Conservation (phyloP, 1,140 invertebrate species). For the Streblospio benedicti region DNA sequence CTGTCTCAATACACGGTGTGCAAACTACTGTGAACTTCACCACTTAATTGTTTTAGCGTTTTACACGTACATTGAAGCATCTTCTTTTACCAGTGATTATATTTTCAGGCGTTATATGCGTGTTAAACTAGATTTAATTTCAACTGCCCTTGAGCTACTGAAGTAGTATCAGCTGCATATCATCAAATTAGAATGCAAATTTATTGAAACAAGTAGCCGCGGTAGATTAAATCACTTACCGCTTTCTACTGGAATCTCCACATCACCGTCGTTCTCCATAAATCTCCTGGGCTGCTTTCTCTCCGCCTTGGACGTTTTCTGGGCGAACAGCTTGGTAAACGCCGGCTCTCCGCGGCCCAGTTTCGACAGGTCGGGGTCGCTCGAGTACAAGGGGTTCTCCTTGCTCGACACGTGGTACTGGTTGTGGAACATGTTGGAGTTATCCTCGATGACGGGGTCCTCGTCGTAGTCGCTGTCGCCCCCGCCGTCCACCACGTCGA, state of each 20-base stretch:
- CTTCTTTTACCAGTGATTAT: no score
- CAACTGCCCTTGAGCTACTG: no score
- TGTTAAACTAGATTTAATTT: no score
- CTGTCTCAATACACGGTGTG: no score
- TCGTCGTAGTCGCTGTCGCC: background rate
- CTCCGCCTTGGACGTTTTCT: background rate
- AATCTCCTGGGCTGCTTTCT: background rate
- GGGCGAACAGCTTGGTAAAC: background rate
- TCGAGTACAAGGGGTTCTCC: slow-evolving; percentile 16
- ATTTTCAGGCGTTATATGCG: no score
- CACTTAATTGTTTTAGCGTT: no score
- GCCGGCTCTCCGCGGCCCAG: background rate
- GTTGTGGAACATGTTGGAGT: slow-evolving; percentile 16
- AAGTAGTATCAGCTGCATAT: no score
- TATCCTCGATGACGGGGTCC: slow-evolving; percentile 10
- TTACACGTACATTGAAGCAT: no score
- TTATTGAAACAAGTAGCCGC: no score
- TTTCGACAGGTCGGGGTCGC: slow-evolving; percentile 6
- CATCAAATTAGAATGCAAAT: no score
- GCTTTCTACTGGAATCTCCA: slow-evolving; percentile 4
- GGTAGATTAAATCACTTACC: no score
- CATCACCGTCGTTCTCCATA: background rate
- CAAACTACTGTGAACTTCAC: no score
- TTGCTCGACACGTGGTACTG: slow-evolving; percentile 13
- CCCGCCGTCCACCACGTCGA: slow-evolving; percentile 6